Base-by-base conservation (phyloP, 2,113 vertebrate species). In the Cricetomys ansorgei region DNA sequence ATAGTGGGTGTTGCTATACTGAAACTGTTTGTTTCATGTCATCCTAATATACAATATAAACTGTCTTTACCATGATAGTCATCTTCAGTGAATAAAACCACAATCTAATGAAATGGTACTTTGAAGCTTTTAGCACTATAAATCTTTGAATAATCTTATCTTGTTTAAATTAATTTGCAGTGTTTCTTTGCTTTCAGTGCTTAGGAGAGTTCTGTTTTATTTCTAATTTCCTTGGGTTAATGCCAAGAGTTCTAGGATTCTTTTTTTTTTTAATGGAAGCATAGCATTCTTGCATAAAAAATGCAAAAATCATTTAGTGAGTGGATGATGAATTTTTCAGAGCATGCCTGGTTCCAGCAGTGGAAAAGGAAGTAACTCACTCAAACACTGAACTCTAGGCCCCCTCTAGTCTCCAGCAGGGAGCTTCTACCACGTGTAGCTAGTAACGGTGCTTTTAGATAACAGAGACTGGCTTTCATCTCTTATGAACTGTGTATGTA, bases 61-160 rank as follows among this genome's bases (percentile, higher is more conserved):
- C 94, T 76, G 80, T 43, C 91, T 92, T 95, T 88, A 91, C 57
- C 88, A 40, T 91, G 88, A 77, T 77, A 81, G 48, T 95, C 76
- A 83, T 93, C 76, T 72, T 91, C 69, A 97, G 69, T 86, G 85
- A 95, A 95, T 98, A 69, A 94, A 90, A 96, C 92, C 12, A 87
- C 87, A 93, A 23, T 64, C 72, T 94, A 96, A 95, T 96, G 90
- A 96, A 97, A 94, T 93, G 76, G 40, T 43, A 95, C 91, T 97
- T 94, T 77, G 76, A 96, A 90, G 94, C 95, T 97, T 97, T 96
- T 93, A 97, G 94, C 16, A 45, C 67, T 93, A 48, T 81, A 93
- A 19, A 95, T 90, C 91, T 97, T 96, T 92, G 19, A 95, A 95
- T 96, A 94, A 94, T 92, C 70, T 96, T 93, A 53, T 62, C 87